Base-by-base conservation (phyloP, 1,140 invertebrate genomes). In the Drosophila orosa region DNA sequence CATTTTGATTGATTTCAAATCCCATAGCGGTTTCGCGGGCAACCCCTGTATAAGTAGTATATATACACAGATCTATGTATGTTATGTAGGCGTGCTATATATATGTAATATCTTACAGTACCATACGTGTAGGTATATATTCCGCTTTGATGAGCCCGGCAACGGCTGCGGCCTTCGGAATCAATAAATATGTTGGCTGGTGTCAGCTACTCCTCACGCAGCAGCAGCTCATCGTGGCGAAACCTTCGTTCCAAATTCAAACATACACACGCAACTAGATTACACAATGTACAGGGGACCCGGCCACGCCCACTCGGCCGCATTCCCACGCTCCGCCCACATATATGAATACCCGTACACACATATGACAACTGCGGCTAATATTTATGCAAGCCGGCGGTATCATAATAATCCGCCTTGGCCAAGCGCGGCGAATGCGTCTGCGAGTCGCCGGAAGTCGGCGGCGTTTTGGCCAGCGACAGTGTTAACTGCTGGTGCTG, bases 221-320 rank as follows among this genome's bases (percentile, higher is more conserved):
- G 52, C 33, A 42, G 24, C 47, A 33, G 52, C 33, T 57, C 39
- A 67, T 61, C 50, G 45, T 31, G 48, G 45, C 75, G 37, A 75
- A 45, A 56, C 19, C 39, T 42, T 50, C 35, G 47, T 25, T 59
- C 12, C 9, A 29, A 56, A 59, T 52, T 45, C 45, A 40, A 37
- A 60, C 29, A 40, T 24, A 62, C 73, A 73, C 55, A 55, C 42
- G 55, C 56, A 80, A 84, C 62, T 89, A 89, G 79, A 90, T 90
- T 89, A 89, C 85, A 89, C 66, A 89, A 85, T 89, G 52, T 89
- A 89, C 84, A 89, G 54, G 68, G 73, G 63, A 63, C 63, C 48
- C 59, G 83, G 50, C 56, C 84, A 87, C 65, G 61, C 80, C 80
- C 61, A 67, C 47, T 25, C 12, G 47, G 25, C 58, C 44, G 42